These are phyloP conservation scores for Anhinga anhinga DNA, from an alignment of 2,113 vertebrate genomes.

Conservation along the genomic window DNA sequence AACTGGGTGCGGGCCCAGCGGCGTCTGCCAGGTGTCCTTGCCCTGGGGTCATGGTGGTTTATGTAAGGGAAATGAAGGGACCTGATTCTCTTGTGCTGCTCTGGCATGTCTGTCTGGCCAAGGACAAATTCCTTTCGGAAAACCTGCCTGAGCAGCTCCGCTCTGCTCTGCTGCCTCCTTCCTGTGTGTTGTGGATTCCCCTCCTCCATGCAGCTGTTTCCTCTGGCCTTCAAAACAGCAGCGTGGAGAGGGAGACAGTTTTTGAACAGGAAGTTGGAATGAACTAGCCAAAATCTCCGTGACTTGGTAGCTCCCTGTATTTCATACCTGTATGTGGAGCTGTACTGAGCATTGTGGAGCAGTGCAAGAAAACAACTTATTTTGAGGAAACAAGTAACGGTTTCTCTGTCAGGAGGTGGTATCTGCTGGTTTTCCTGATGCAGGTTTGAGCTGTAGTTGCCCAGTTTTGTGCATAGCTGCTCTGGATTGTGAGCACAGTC, in stretches of 20 bases:
- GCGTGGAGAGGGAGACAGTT: not conserved
- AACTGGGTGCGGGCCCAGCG: not conserved
- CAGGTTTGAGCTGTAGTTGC: not conserved
- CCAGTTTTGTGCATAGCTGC: not conserved
- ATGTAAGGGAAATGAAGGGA: slow-evolving; percentile 27
- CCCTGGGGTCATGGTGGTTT: slow-evolving; percentile 24
- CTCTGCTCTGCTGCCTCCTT: slow-evolving; percentile 24
- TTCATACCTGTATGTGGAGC: not conserved
- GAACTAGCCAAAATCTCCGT: not conserved
- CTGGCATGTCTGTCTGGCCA: slow-evolving; percentile 51
- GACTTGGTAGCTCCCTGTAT: not conserved
- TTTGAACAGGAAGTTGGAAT: not conserved
- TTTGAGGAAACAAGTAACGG: not conserved
- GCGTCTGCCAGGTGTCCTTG: slow-evolving; percentile 12
- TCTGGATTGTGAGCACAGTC: not conserved
- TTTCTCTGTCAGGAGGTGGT: not conserved
- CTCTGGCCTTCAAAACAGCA: not conserved
- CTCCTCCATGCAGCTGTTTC: slow-evolving; percentile 20
- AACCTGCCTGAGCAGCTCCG: slow-evolving; percentile 72
- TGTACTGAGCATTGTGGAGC: not conserved
- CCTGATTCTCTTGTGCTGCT: slow-evolving; percentile 21
- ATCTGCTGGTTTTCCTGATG: not conserved
- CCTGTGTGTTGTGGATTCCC: slow-evolving; percentile 21
- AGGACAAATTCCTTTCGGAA: slow-evolving; percentile 50
- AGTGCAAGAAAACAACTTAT: not conserved